These are phyloP conservation scores for Daktulosphaira vitifoliae DNA, from an alignment of 1,140 invertebrate species.

Conservation along the genomic window DNA sequence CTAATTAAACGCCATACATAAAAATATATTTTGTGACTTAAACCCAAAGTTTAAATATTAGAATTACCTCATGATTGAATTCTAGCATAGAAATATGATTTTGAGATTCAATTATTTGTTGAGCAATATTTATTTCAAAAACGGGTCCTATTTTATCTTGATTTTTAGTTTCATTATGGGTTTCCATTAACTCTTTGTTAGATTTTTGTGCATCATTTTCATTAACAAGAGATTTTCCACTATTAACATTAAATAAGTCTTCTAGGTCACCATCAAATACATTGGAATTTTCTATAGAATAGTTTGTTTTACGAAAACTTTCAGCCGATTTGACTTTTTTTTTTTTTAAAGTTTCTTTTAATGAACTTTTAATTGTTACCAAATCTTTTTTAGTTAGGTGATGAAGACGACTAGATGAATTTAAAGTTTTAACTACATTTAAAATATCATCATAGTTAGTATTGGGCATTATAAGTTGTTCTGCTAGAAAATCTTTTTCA, in stretches of 20 bases:
- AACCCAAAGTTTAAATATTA: no score
- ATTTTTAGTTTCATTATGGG: background rate
- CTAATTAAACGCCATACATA: no score
- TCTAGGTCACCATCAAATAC: slow-evolving; percentile 10
- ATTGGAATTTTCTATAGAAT: background rate
- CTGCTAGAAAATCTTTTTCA: slow-evolving; percentile 13
- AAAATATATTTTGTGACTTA: no score
- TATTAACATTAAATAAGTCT: slow-evolving; percentile 7
- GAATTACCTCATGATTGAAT: slow-evolving; percentile 16
- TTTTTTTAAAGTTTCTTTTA: slow-evolving; percentile 9
- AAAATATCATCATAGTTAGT: slow-evolving; percentile 30
- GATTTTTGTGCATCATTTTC: background rate
- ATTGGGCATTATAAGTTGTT: slow-evolving; percentile 23
- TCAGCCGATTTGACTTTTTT: background rate
- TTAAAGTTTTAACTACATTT: slow-evolving; percentile 13
- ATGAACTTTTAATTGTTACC: slow-evolving; percentile 26
- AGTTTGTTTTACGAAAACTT: background rate
- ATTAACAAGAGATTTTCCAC: background rate
- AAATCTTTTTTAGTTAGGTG: slow-evolving; percentile 26
- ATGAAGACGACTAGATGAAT: slow-evolving; percentile 15
- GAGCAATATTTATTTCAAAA: slow-evolving; percentile 5
- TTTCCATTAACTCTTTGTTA: background rate
- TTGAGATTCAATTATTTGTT: slow-evolving; percentile 12
- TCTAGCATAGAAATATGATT: slow-evolving; percentile 21
- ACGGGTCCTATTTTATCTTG: background rate